These are phyloP conservation scores for Ciconia boyciana DNA, from an alignment of 2,113 vertebrate genomes.

Conservation along the genomic window DNA sequence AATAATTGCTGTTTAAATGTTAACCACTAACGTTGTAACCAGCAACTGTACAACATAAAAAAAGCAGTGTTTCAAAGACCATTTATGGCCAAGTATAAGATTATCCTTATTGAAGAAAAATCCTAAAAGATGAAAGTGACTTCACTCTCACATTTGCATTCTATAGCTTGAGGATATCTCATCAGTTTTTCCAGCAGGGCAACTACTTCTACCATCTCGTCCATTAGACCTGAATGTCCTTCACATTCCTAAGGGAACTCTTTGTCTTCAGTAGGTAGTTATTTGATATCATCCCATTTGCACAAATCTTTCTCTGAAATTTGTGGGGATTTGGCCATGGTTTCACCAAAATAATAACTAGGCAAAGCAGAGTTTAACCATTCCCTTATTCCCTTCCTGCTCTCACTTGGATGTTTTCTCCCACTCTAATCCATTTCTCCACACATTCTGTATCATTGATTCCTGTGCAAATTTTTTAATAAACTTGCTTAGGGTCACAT, in stretches of 20 bases:
- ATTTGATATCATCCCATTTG: background rate
- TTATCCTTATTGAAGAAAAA: background rate
- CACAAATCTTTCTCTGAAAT: background rate
- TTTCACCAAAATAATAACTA: background rate
- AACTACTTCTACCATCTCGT: background rate
- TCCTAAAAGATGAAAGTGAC: background rate
- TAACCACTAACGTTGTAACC: background rate
- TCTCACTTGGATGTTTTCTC: background rate
- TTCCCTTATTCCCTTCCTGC: background rate
- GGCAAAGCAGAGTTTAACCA: background rate
- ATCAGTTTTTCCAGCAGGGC: background rate
- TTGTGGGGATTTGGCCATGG: background rate
- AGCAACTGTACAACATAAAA: background rate
- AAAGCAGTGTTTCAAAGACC: background rate
- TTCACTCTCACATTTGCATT: background rate
- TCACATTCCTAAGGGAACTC: background rate
- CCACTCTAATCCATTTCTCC: background rate
- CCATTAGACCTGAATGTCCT: background rate
- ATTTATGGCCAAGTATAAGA: background rate
- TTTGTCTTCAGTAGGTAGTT: background rate
- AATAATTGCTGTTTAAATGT: background rate
- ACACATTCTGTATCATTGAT: background rate
- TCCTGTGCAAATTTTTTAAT: background rate
- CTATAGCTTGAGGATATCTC: background rate
- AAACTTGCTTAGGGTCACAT: background rate